phyloP scores from a whole-genome alignment of 2,888 invertebrate genomes.

The Torymus texanus region DNA sequence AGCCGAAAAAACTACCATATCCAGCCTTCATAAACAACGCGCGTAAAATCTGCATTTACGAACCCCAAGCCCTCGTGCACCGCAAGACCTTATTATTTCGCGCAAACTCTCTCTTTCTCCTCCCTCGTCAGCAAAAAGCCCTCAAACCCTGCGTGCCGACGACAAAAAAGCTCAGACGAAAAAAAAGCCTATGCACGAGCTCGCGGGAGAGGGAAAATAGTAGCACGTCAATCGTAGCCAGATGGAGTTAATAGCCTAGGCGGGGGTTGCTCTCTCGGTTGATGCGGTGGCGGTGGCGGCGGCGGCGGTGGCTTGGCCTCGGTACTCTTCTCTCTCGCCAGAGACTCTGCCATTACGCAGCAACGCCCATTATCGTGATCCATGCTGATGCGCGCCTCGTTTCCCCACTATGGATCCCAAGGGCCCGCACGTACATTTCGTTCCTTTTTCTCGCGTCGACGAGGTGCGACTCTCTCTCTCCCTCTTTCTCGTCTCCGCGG shows the following conservation, averaged over 20 bases:
- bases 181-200: neutral
- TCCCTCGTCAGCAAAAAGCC: too few species aligned
- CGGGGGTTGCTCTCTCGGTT: constrained; percentile 22
- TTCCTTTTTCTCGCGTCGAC: constrained; percentile 2
- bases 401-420: constrained; percentile 4
- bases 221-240: constrained; percentile 22
- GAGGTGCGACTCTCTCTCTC: constrained; percentile 12
- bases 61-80: neutral
- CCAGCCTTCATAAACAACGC: neutral
- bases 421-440: neutral
- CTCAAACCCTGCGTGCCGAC: too few species aligned
- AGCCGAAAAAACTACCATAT: too few species aligned
- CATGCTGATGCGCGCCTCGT: constrained; percentile 37
- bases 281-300: constrained; percentile 6
- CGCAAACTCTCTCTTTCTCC: too few species aligned
- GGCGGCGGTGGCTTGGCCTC: neutral
- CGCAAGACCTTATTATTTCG: too few species aligned
- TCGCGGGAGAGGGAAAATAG: constrained; percentile 3
- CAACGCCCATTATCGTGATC: constrained; percentile 50
- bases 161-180: neutral
- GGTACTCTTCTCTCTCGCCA: neutral
- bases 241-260: constrained; percentile 28
- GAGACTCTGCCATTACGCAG: constrained; percentile 40
- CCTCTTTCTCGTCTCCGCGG: constrained; percentile 2
- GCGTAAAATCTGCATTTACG: neutral